Conservation (phyloP, 1,140 invertebrate species). For the Conopomorpha cramerella region DNA sequence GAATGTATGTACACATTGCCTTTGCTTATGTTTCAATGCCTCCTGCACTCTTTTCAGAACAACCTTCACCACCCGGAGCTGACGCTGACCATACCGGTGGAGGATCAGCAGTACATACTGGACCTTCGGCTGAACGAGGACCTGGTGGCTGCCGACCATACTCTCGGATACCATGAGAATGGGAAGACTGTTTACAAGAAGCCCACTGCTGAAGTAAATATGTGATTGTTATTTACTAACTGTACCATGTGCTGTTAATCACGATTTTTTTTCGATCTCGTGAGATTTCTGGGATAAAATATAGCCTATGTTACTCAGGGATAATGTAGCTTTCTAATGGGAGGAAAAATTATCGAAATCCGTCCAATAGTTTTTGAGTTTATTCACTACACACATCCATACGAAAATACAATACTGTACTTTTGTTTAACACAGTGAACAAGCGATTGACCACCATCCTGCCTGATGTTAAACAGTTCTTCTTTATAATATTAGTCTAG, state of each 20-base stretch:
- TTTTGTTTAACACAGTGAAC: too few relatives aligned
- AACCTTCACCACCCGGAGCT: conserved; percentile 71
- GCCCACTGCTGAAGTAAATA: conserved; percentile 67
- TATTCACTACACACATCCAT: too few relatives aligned
- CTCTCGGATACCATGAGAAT: conserved; percentile 73
- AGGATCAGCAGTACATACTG: conserved; percentile 68
- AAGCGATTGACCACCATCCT: too few relatives aligned
- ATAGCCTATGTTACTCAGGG: background rate
- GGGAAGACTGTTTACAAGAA: conserved; percentile 66
- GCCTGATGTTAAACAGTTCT: too few relatives aligned
- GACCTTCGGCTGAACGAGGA: conserved; percentile 80
- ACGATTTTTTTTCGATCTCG: background rate
- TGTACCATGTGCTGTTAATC: background rate
- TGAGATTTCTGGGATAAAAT: background rate
- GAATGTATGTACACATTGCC: too few relatives aligned
- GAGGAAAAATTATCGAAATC: too few relatives aligned
- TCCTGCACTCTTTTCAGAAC: conserved; percentile 58
- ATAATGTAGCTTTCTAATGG: background rate
- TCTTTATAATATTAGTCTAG: too few relatives aligned
- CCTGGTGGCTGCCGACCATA: conserved; percentile 74
- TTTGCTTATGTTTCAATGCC: background rate
- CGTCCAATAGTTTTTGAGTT: too few relatives aligned
- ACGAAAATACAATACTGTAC: background rate
- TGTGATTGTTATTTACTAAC: background rate
- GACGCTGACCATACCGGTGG: conserved; percentile 68